Evolutionary conservation across 2,797 vertebrate genomes (phyloP).

Genomic region (Phoebastria nigripes): DNA sequence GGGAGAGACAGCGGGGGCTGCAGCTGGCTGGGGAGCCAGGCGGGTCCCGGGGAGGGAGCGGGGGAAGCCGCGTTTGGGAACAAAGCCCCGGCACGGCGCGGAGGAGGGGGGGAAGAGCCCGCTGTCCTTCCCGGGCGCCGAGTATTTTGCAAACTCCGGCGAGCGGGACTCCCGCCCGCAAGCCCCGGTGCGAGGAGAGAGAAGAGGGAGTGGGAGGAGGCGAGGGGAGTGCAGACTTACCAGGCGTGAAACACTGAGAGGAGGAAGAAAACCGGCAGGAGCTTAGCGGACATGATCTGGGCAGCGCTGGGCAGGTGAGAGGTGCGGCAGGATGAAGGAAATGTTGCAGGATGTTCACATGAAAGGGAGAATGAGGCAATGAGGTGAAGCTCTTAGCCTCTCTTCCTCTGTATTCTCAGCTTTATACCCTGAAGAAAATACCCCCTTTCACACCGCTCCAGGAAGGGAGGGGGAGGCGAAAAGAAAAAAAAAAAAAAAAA

Average conservation of each 20-base stretch:
- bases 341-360: neutral
- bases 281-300: slow-evolving; percentile 82
- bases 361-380: neutral
- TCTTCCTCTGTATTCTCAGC: neutral
- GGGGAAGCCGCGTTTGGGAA: neutral
- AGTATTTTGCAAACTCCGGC: neutral
- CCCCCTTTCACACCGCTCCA: neutral
- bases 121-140: neutral
- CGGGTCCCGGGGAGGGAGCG: neutral
- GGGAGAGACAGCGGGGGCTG: neutral
- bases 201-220: neutral
- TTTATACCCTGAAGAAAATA: slow-evolving; percentile 13
- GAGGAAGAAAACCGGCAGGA: slow-evolving; percentile 78
- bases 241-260: slow-evolving; percentile 83
- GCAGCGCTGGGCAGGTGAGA: slow-evolving; percentile 54
- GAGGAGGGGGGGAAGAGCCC: neutral
- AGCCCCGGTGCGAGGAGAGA: neutral
- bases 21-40: neutral
- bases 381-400: neutral
- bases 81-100: neutral
- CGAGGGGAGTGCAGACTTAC: slow-evolving; percentile 76
- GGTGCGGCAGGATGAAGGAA: neutral
- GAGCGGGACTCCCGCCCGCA: neutral
- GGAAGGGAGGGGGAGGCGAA: neutral
- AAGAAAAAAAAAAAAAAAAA: neutral